Percentiles rank a stretch among this genome's conserved stretches.
These are phyloP conservation scores for Proteles cristata DNA, from an alignment of 2,113 vertebrate species.

Conservation along the genomic window DNA sequence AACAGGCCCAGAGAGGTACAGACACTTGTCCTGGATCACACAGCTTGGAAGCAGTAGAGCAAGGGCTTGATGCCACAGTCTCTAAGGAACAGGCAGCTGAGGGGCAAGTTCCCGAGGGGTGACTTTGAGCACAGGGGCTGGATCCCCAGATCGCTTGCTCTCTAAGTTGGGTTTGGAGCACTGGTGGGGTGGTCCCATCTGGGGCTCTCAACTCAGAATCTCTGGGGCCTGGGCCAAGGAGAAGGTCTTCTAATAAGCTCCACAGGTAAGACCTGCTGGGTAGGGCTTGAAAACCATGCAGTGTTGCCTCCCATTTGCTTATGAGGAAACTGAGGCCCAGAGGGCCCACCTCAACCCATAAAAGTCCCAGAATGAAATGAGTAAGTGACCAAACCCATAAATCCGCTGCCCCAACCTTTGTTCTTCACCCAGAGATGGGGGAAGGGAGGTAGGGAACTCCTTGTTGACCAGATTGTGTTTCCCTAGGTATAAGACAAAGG, in stretches of 20 bases:
- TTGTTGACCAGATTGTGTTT: neutral
- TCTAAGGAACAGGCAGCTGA: neutral
- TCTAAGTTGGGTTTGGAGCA: neutral
- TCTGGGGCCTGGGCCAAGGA: neutral
- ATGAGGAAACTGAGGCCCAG: neutral
- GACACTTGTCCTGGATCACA: neutral
- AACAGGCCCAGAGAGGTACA: neutral
- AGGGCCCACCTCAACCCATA: too few relatives aligned
- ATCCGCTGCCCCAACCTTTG: too few relatives aligned
- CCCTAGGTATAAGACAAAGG: neutral
- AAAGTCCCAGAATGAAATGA: neutral
- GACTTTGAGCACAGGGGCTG: neutral
- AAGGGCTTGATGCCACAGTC: neutral
- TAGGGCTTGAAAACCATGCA: neutral
- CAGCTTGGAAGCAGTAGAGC: neutral
- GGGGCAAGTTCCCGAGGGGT: neutral
- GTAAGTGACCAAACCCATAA: neutral
- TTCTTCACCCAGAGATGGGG: neutral
- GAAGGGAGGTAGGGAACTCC: neutral
- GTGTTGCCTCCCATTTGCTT: neutral
- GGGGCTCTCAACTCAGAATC: neutral
- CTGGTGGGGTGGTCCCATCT: neutral
- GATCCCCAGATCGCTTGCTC: neutral
- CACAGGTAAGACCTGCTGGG: neutral
- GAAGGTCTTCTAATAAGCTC: neutral